Evolutionary conservation across 2,797 vertebrate genomes (phyloP).

Genomic region (Lutjanus campechanus): DNA sequence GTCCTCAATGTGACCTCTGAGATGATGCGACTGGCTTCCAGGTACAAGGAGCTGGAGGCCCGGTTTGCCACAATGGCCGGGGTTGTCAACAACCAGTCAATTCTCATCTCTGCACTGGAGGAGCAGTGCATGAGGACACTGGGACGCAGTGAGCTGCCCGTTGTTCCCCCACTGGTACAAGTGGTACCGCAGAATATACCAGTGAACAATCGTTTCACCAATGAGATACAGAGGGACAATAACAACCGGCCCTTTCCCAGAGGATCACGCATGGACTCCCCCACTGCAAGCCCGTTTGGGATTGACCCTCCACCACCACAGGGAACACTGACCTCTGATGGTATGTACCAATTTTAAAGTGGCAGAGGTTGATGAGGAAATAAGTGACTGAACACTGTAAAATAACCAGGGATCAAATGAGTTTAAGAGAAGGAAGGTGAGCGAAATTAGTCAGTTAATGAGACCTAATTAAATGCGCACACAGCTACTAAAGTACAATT

Average conservation of each 20-base stretch:
- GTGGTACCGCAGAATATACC: constrained; percentile 95
- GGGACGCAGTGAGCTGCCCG: constrained; percentile 88
- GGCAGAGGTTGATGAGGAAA: background rate
- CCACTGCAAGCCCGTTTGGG: constrained; percentile 91
- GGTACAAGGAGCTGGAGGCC: constrained; percentile 94
- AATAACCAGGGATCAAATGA: constrained; percentile 15
- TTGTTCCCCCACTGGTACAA: constrained; percentile 94
- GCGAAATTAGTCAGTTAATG: background rate
- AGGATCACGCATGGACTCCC: constrained; percentile 87
- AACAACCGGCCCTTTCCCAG: constrained; percentile 89
- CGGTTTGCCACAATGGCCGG: constrained; percentile 92
- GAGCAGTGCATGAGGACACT: constrained; percentile 93
- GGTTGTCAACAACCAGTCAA: constrained; percentile 97
- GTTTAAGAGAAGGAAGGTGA: background rate
- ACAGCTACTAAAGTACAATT: constrained; percentile 23
- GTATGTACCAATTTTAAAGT: constrained; percentile 76
- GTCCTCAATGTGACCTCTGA: constrained; percentile 97
- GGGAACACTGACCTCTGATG: constrained; percentile 92
- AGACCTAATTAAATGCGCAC: constrained; percentile 16
- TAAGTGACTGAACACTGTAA: background rate
- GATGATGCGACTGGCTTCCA: constrained; percentile 94
- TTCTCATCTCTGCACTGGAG: constrained; percentile 92
- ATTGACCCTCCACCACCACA: constrained; percentile 89
- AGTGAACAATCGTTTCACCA: constrained; percentile 90
- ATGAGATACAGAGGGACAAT: constrained; percentile 95